Base-by-base conservation (phyloP, 2,888 invertebrate species). In the Saturnia japonica region DNA sequence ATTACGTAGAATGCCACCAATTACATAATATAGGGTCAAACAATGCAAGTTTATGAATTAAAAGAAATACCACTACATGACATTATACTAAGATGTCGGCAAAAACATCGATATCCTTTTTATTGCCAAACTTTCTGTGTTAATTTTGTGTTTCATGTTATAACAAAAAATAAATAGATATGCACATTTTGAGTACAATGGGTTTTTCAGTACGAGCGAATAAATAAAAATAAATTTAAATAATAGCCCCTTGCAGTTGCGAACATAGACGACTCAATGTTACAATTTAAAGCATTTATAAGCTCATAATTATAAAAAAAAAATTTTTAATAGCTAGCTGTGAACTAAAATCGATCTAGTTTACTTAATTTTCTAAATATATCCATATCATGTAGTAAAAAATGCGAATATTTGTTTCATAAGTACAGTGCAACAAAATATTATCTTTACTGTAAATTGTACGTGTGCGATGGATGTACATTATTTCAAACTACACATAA, bases 261-360 rank as follows among this genome's bases (percentile, higher is more conserved):
- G 34, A 16, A 16, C n/a, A 51, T 74, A 78, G 76, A 71, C 69
- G 77, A 73, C 74, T 54, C 51, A 22, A 28, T 67, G 28, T 40
- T 68, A 19, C 34, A 74, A 75, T 80, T 88, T 90, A 90, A 90
- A 89, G 91, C 89, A 78, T 87, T 78, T 79, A 78, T 91, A 91
- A 91, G 91, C 91, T 91, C 91, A 81, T 82, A 77, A 85, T 77
- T 75, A 82, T 85, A 82, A 76, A 82, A 86, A 85, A 81, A 76
- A 87, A 82, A 72, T 76, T 78, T 73, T 70, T 77, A 83, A 77
- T 82, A 82, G 82, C 86, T 88, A 90, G 85, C 86, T 85, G 80
- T 80, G 77, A 80, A 85, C 81, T 83, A 70, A 70, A 70, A 51
- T 67, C 42, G 34, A 43, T 54, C 67, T 25, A 42, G 67, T 54